Evolutionary conservation across 1,140 invertebrate genomes (phyloP).

Genomic region (Nautilus pompilius): DNA sequence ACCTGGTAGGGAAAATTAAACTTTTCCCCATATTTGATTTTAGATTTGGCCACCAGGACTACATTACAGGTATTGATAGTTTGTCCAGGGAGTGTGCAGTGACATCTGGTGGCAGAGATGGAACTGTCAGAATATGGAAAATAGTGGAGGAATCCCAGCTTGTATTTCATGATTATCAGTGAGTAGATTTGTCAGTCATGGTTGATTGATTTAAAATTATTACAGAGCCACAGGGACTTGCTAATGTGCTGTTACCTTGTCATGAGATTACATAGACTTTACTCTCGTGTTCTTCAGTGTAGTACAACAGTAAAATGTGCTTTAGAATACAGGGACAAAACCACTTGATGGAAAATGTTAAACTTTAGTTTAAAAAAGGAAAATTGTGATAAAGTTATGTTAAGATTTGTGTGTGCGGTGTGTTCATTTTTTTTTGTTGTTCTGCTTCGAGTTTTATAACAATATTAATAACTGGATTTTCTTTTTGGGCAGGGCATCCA

Average conservation of each 20-base stretch:
- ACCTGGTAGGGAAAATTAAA: background rate
- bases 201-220: too few species aligned
- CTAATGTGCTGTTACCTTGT: too few species aligned
- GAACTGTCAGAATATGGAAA: constrained; percentile 87
- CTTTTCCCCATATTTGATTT: constrained; percentile 8
- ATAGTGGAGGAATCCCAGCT: constrained; percentile 94
- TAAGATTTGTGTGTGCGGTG: background rate
- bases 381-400: background rate
- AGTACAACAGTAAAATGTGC: too few species aligned
- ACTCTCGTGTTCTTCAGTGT: too few species aligned
- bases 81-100: constrained; percentile 77
- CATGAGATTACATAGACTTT: too few species aligned
- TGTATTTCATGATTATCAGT: constrained; percentile 70
- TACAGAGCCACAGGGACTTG: too few species aligned
- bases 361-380: background rate
- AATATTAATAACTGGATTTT: constrained; percentile 6
- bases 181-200: too few species aligned
- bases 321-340: too few species aligned
- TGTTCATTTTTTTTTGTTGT: background rate
- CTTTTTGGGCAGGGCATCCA: constrained; percentile 62
- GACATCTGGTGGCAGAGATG: constrained; percentile 84
- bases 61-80: constrained; percentile 81
- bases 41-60: constrained; percentile 85
- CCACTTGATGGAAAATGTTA: too few species aligned
- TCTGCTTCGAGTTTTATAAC: too few species aligned